A percentile compares a stretch with the other conserved stretches of the same genome.
These are phyloP conservation scores for Micrasema longulum DNA, from an alignment of 1,140 invertebrate genomes.

Conservation along the genomic window DNA sequence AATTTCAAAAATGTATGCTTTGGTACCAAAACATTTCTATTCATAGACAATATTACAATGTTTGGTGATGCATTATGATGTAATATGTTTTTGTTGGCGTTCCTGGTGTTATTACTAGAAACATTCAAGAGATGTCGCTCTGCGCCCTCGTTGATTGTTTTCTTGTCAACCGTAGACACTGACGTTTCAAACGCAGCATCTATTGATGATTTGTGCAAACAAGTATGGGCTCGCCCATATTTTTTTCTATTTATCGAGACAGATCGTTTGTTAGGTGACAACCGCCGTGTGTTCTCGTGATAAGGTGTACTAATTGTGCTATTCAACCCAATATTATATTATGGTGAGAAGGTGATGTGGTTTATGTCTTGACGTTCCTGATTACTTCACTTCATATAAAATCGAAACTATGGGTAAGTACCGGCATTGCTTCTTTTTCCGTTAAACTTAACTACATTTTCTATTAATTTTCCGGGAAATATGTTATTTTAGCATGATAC, in stretches of 20 bases:
- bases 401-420: conserved; percentile 39
- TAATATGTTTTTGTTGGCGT: conserved; percentile 8
- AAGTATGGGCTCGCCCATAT: conserved; percentile 46
- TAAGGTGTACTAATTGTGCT: conserved; percentile 33
- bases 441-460: conserved; percentile 5
- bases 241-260: conserved; percentile 42
- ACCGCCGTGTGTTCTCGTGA: conserved; percentile 36
- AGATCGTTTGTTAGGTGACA: conserved; percentile 41
- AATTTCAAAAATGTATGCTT: too few relatives aligned
- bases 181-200: conserved; percentile 46
- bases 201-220: conserved; percentile 41
- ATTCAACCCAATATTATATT: conserved; percentile 37
- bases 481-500: conserved; percentile 5
- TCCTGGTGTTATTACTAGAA: neutral
- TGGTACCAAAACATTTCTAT: too few relatives aligned
- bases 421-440: conserved; percentile 40
- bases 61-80: too few relatives aligned
- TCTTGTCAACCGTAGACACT: conserved; percentile 33
- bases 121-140: conserved; percentile 15
- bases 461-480: neutral
- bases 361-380: conserved; percentile 11
- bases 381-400: conserved; percentile 9
- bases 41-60: too few relatives aligned
- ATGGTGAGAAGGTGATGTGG: conserved; percentile 47
- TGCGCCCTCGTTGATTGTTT: conserved; percentile 18